These are phyloP conservation scores for Yasuhikotakia modesta DNA, from an alignment of 2,797 vertebrate species.

Conservation along the genomic window DNA sequence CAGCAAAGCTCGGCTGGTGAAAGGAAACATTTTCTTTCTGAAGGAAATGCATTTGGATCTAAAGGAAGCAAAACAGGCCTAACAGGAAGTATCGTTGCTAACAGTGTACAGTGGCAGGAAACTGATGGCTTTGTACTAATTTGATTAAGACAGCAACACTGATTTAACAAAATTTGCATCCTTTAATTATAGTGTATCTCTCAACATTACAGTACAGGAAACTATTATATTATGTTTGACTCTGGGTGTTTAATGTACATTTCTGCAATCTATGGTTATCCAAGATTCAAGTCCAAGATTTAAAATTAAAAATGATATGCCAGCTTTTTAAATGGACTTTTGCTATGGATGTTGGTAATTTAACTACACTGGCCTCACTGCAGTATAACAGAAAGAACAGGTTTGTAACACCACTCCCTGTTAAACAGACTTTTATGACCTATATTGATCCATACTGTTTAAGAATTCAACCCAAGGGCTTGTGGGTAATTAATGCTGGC, in stretches of 20 bases:
- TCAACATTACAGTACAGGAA: no score
- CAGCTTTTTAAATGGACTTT: background rate
- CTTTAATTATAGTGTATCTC: no score
- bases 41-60: background rate
- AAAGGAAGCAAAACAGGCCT: background rate
- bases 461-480: slow-evolving; percentile 47
- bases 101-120: background rate
- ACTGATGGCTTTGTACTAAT: background rate
- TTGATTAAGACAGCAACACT: background rate
- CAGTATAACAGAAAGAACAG: slow-evolving; percentile 7
- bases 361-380: slow-evolving; percentile 9
- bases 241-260: no score
- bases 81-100: background rate
- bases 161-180: background rate
- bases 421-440: slow-evolving; percentile 48
- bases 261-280: no score
- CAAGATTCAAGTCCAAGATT: no score
- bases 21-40: background rate
- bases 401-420: slow-evolving; percentile 37
- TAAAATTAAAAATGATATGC: background rate
- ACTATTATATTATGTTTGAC: no score
- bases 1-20: background rate
- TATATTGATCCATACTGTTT: slow-evolving; percentile 52
- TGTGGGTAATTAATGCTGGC: slow-evolving; percentile 54
- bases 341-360: background rate